Conservation (phyloP, 2,888 invertebrate species). For the Pinctada fucata region DNA sequence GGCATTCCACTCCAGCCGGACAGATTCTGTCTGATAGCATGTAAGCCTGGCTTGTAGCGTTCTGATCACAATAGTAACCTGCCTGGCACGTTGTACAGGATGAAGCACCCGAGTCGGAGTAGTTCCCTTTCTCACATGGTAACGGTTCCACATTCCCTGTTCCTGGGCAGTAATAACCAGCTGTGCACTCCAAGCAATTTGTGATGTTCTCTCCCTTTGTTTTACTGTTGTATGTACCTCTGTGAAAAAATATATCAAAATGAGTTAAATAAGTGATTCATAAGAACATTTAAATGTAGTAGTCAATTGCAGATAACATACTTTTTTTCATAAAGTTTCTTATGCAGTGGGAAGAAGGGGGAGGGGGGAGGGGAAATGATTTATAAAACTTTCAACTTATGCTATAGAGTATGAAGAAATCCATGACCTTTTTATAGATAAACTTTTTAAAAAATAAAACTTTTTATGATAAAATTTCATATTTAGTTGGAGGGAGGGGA, state of each 20-base stretch:
- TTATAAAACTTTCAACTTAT: too few species aligned
- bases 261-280: too few species aligned
- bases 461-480: too few species aligned
- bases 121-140: conserved; percentile 72
- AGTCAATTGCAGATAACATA: too few species aligned
- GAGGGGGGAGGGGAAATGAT: too few species aligned
- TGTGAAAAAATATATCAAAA: conserved; percentile 45
- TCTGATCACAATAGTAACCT: conserved; percentile 71
- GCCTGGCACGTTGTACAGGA: conserved; percentile 67
- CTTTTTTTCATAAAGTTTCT: too few species aligned
- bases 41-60: conserved; percentile 65
- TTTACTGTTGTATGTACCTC: conserved; percentile 64
- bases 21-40: conserved; percentile 61
- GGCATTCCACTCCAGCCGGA: conserved; percentile 73
- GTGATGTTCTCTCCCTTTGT: conserved; percentile 62
- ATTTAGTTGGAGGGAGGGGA: too few species aligned
- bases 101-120: conserved; percentile 66
- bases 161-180: conserved; percentile 73
- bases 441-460: too few species aligned
- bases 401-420: too few species aligned
- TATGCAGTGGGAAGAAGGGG: too few species aligned
- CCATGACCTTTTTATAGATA: too few species aligned
- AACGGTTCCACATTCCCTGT: conserved; percentile 61
- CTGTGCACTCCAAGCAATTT: conserved; percentile 66
- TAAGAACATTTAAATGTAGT: too few species aligned